Evolutionary conservation across 2,888 invertebrate species (phyloP), one percentile per base, ranked within the genome.

Genomic region (Cenopis cana): DNA sequence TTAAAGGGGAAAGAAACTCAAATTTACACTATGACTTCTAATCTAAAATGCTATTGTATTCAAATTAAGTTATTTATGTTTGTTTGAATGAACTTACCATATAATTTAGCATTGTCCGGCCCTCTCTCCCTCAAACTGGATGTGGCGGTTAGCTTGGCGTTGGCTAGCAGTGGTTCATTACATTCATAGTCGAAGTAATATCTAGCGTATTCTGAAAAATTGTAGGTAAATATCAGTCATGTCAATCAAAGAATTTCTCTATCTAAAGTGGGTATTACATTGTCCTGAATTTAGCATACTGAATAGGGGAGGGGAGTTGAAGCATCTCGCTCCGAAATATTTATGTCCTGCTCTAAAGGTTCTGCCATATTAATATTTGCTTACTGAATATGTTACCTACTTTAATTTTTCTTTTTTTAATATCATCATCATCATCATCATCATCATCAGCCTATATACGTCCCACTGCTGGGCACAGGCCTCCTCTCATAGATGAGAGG

Each of bases 71-170:
- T 36, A 50, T 14, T 57, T 50, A 46, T 0, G 18, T 14, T 29
- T 17, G 41, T 65, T 18, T 38, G 33, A 20, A 72, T 73, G 14
- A 38, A 81, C 95, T 96, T 95, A 98, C 98, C 97, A 94, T 97
- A 95, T 80, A 98, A 93, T 82, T 95, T 94, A 49, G 98, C 98
- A 94, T 98, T 97, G 74, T 96, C 95, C n/a, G 98, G 96, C 73
- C 97, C 97, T 85, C 98, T 94, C 79, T 97, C 97, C 62, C 95
- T 94, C 73, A 98, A 91, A 77, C 96, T 96, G 18, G 98, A 97
- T 54, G 98, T 98, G 36, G 98, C 98, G 74, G 95, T 95, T 76
- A 98, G 88, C 74, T 94, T 95, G 74, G 98, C 96, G 79, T 90
- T 94, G 20, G 96, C 95, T 83, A 98, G 92, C 72, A 98, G 91